Base-by-base conservation (phyloP, 2,797 vertebrate species). In the Hydrolagus colliei region DNA sequence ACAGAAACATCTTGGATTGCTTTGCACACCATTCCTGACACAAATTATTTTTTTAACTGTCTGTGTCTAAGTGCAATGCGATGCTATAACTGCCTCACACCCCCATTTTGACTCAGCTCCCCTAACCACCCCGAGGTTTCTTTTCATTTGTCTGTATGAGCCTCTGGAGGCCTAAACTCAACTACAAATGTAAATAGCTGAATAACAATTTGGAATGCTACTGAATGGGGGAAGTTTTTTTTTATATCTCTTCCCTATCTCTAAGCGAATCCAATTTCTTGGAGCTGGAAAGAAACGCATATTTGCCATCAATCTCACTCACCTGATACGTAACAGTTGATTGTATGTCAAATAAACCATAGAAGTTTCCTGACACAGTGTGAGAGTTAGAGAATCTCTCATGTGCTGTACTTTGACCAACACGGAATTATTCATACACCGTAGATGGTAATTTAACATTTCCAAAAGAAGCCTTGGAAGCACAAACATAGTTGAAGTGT, bases 241-340 rank as follows among this genome's bases (percentile, higher is more conserved):
- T 68, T 67, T 22, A n/a, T 18, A 16, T 65, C 22, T 82, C 27
- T 27, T 27, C 63, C 14, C 63, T 9, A 65, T 27, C 78, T 20
- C 12, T 9, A 68, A 41, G 27, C 16, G 63, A 82, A 35, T 82
- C 75, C 52, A 9, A 22, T 82, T 16, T 4, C 32, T 35, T 67
- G 78, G 27, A 35, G 63, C 11, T 67, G 14, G 12, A 65, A 89
- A 89, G 90, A 90, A 86, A 89, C 77, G 86, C 85, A 85, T 87
- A 88, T 2, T 18, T 89, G 88, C 92, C 90, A 93, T 94, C 92
- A 92, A 92, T 93, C 92, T 93, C 86, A 0, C 92, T 93, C 86
- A 0, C 87, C 90, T 88, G 2, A 75, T 88, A 89, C 89, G 91
- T 91, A 92, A 87, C 10, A 0, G 73, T 67, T 88, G 88, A 72